A percentile compares a stretch with the other conserved stretches of the same genome.
Conservation (phyloP, 2,888 invertebrate species). For the Drosophila mercatorum region DNA sequence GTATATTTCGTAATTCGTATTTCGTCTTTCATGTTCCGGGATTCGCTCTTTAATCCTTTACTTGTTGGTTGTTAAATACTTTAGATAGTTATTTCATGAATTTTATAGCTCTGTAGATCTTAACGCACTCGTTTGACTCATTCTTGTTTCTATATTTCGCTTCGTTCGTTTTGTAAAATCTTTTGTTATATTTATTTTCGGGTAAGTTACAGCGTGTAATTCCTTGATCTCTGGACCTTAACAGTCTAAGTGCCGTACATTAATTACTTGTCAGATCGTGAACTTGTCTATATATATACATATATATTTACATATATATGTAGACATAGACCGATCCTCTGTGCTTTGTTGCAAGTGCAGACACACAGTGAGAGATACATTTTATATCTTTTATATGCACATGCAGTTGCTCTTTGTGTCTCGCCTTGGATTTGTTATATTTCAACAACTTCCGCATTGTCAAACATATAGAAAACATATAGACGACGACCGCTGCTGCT, state of each 20-base stretch:
- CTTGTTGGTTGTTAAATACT: conserved; percentile 48
- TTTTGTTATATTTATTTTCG: conserved; percentile 53
- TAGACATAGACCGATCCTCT: conserved; percentile 47
- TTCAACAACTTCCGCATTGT: conserved; percentile 77
- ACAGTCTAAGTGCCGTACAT: conserved; percentile 62
- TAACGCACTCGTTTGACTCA: conserved; percentile 4
- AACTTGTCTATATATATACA: conserved; percentile 11
- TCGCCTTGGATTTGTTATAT: conserved; percentile 74
- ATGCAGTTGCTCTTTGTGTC: conserved; percentile 71
- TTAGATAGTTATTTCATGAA: conserved; percentile 40
- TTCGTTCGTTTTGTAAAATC: conserved; percentile 38
- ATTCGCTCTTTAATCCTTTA: conserved; percentile 10
- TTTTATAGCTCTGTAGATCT: conserved; percentile 29
- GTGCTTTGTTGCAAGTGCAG: conserved; percentile 70
- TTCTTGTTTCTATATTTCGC: conserved; percentile 32
- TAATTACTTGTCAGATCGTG: conserved; percentile 64
- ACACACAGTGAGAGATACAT: conserved; percentile 31
- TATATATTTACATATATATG: conserved; percentile 16
- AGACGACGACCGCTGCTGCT: conserved; percentile 21
- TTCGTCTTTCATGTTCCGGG: conserved; percentile 32
- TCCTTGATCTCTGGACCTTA: conserved; percentile 36
- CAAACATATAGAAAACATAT: conserved; percentile 63
- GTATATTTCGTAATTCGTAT: conserved; percentile 41
- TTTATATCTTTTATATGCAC: conserved; percentile 46
- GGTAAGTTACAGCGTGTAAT: conserved; percentile 51